Evolutionary conservation across 2,113 vertebrate species (phyloP), one percentile per base, ranked within the genome.

Genomic region (Phoxinus phoxinus): DNA sequence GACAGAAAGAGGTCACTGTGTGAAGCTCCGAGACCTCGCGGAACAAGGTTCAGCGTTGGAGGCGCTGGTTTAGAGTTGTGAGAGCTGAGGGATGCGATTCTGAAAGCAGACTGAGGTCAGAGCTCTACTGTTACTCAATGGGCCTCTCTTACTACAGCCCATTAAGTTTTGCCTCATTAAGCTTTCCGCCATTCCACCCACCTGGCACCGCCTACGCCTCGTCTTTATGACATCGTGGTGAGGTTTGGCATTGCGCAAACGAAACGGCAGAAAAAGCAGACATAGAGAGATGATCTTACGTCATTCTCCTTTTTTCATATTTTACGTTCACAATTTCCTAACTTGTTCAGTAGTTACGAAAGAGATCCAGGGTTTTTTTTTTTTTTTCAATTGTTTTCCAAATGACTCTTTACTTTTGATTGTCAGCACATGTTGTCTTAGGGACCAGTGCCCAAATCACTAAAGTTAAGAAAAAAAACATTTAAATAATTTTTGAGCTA

Each of bases 131-230:
- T 83, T 86, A 83, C 89, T 88, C 77, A 85, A 85, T 82, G 83
- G n/a, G 56, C 46, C 65, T 78, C 61, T 78, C 46, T 88, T 71
- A 85, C 89, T 83, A 63, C 63, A 59, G 30, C 72, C 44, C 77
- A 84, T 86, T 77, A 81, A 23, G 74, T 27, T 53, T 78, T 75
- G 82, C 65, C 84, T 86, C 89, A 88, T 90, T 90, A 86, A 80
- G 65, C 51, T 79, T 51, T 85, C 73, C 69, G 83, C 85, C 71
- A 85, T 88, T 90, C 85, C 87, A 75, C 89, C 89, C 87, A 88
- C 87, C 58, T 65, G 67, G 59, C 53, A 48, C 79, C 61, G 73
- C 87, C 89, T 71, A 88, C 87, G 56, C 59, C 41, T 71, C 59
- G 85, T 23, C 72, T 71, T 71, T 63, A 46, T 86, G 85, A 88